A percentile compares a stretch with the other conserved stretches of the same genome.
Evolutionary conservation across 2,888 invertebrate genomes (phyloP).

Genomic region (Crossocerus cetratus): DNA sequence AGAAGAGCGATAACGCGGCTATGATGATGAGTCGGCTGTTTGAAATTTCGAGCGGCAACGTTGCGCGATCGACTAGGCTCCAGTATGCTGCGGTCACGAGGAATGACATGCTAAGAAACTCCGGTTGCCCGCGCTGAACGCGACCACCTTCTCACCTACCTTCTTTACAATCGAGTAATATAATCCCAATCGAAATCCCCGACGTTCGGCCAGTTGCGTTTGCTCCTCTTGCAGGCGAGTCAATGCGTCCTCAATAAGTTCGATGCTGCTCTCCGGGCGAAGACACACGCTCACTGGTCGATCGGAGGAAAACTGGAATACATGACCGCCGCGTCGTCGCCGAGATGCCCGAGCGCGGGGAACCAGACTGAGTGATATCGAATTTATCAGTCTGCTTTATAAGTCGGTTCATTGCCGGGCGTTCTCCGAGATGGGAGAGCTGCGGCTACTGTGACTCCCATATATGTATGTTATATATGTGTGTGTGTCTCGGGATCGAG

Average conservation of each 20-base stretch:
- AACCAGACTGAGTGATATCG: slow-evolving; percentile 47
- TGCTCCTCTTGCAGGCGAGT: no score
- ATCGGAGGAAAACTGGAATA: slow-evolving; percentile 28
- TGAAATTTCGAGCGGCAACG: no score
- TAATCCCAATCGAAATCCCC: no score
- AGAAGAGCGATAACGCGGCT: not conserved
- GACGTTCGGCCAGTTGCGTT: no score
- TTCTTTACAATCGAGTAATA: not conserved
- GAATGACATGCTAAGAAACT: no score
- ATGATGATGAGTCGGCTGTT: no score
- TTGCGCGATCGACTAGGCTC: no score
- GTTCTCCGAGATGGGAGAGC: slow-evolving; percentile 34
- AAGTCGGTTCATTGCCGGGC: slow-evolving; percentile 49
- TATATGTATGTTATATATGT: no score
- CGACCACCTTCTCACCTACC: not conserved
- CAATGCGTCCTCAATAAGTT: not conserved
- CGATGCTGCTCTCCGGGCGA: not conserved
- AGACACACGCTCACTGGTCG: slow-evolving; percentile 12
- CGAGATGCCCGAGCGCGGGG: slow-evolving; percentile 28
- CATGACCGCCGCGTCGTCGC: slow-evolving; percentile 6
- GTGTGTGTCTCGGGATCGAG: no score
- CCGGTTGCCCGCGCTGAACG: not conserved
- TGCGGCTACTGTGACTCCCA: no score
- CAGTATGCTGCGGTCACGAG: no score
- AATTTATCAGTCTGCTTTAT: slow-evolving; percentile 61